Percentiles rank a stretch among this genome's conserved stretches.
Conservation (phyloP, 2,888 invertebrate genomes). For the Andrena dorsata region DNA sequence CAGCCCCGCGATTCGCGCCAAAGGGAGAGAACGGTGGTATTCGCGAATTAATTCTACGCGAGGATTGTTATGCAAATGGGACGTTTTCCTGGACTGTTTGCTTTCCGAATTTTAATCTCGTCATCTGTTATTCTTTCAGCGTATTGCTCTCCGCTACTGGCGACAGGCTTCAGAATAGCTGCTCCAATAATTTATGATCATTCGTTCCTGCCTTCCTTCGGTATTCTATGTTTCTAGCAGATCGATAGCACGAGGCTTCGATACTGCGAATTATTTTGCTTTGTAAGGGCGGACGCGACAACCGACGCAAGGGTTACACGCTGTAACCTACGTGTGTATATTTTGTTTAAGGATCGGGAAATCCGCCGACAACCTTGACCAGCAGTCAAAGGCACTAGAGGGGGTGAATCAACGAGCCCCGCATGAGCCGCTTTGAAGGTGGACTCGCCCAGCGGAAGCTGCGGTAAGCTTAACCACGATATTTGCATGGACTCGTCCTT, state of each 20-base stretch:
- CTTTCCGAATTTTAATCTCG: too few species aligned
- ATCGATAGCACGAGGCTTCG: neutral
- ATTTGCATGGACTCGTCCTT: conserved; percentile 56
- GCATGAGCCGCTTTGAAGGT: conserved; percentile 42
- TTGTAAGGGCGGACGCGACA: neutral
- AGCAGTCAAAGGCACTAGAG: conserved; percentile 41
- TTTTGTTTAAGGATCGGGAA: conserved; percentile 18
- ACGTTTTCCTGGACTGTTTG: too few species aligned
- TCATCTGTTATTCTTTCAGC: too few species aligned
- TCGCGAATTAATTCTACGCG: conserved; percentile 25
- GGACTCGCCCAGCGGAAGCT: conserved; percentile 47
- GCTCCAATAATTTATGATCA: too few species aligned
- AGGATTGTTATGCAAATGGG: conserved; percentile 16
- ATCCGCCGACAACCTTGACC: conserved; percentile 57
- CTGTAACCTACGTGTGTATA: neutral
- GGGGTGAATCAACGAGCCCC: conserved; percentile 51
- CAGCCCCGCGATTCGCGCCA: neutral
- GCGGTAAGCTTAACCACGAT: conserved; percentile 37
- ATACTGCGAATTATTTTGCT: neutral
- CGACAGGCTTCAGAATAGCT: too few species aligned
- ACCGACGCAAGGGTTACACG: neutral
- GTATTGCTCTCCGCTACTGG: too few species aligned
- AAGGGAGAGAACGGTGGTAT: neutral
- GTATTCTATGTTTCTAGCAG: too few species aligned
- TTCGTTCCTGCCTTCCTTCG: too few species aligned